phyloP scores from a whole-genome alignment of 2,113 vertebrate species.

The Calidris pygmaea region DNA sequence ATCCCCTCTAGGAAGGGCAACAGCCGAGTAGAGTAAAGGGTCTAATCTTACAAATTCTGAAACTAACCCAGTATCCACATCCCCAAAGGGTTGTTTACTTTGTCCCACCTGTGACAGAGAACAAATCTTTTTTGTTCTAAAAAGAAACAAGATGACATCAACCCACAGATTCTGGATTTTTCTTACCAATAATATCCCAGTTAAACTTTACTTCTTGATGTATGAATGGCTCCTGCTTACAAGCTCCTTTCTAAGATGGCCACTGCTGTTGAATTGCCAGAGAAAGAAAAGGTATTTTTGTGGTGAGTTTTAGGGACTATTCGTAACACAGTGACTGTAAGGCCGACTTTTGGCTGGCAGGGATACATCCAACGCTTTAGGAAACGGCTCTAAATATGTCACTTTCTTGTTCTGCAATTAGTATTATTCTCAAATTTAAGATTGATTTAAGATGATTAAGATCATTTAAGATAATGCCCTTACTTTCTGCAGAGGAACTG shows the following conservation, averaged over 20 bases:
- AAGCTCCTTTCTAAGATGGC: neutral
- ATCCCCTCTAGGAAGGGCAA: neutral
- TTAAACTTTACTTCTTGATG: neutral
- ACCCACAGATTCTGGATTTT: neutral
- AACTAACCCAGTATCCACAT: neutral
- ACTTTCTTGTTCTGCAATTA: neutral
- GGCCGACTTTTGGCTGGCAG: neutral
- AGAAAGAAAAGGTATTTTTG: accelerated
- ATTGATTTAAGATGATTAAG: too few relatives aligned
- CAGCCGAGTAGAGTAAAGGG: neutral
- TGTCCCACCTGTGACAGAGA: neutral
- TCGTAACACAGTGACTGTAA: neutral
- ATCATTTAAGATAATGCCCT: neutral
- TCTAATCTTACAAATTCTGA: neutral
- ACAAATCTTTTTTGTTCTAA: neutral
- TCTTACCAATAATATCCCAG: neutral
- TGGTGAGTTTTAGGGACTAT: neutral
- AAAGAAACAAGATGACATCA: neutral
- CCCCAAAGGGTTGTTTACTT: neutral
- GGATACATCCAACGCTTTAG: neutral
- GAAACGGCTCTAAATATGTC: neutral
- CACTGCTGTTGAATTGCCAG: neutral
- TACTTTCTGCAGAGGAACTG: neutral
- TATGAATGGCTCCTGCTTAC: neutral
- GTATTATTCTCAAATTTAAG: neutral